These are phyloP conservation scores for Heliconius cydno DNA, from an alignment of 2,888 invertebrate genomes.

Conservation along the genomic window DNA sequence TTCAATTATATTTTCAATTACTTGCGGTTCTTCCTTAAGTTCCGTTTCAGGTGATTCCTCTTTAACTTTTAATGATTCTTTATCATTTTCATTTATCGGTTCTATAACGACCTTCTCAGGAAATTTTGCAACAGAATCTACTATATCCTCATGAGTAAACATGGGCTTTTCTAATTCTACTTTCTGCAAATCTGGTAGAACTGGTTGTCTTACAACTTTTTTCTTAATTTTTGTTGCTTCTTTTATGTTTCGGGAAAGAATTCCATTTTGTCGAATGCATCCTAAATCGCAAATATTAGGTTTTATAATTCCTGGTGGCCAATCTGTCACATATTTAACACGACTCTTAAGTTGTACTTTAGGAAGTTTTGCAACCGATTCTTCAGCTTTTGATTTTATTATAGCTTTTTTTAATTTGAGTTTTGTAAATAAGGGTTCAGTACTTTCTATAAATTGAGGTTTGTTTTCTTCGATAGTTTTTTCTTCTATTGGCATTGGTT, in stretches of 20 bases:
- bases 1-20: constrained; percentile 40
- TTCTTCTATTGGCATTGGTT: constrained; percentile 85
- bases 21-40: neutral
- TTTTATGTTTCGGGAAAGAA: constrained; percentile 87
- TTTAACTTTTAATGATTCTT: constrained; percentile 7
- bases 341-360: constrained; percentile 89
- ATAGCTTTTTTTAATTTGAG: constrained; percentile 87
- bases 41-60: neutral
- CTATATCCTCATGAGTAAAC: constrained; percentile 79
- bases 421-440: constrained; percentile 85
- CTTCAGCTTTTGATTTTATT: constrained; percentile 76
- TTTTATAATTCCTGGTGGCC: constrained; percentile 83
- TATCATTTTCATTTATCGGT: constrained; percentile 32
- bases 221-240: constrained; percentile 87
- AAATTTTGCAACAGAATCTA: constrained; percentile 59
- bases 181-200: constrained; percentile 81
- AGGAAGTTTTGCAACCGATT: constrained; percentile 77
- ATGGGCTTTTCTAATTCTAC: constrained; percentile 82
- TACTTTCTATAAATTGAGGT: constrained; percentile 85
- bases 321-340: constrained; percentile 84
- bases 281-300: constrained; percentile 81
- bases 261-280: constrained; percentile 85
- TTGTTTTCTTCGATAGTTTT: constrained; percentile 85
- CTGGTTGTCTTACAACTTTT: constrained; percentile 82
- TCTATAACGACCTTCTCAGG: constrained; percentile 47